Conservation (phyloP, 2,113 vertebrate species). For the Xyliphius kryptos region DNA sequence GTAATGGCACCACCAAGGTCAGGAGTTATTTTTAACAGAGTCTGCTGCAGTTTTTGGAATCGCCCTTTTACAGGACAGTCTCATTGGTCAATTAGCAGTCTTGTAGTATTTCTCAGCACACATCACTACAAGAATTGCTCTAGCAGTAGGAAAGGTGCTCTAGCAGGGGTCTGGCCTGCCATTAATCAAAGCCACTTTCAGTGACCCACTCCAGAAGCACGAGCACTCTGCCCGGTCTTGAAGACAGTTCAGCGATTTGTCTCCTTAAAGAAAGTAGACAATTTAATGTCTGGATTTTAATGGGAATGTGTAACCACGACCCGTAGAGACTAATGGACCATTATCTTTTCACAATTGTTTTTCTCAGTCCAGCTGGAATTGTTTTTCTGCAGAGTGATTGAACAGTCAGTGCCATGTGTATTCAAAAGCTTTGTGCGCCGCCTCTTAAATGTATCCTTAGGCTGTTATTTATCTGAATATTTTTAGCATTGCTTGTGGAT, state of each 20-base stretch:
- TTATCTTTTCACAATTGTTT: slow-evolving; percentile 42
- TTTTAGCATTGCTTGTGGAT: slow-evolving; percentile 8
- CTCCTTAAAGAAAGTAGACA: slow-evolving; percentile 52
- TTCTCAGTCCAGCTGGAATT: slow-evolving; percentile 33
- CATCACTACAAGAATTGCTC: slow-evolving; percentile 44
- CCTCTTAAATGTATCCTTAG: slow-evolving; percentile 7
- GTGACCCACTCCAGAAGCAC: slow-evolving; percentile 71
- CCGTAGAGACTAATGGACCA: slow-evolving; percentile 42
- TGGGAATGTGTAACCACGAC: slow-evolving; percentile 40
- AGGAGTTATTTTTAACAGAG: no score
- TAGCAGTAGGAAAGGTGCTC: slow-evolving; percentile 46
- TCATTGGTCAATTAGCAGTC: slow-evolving; percentile 40
- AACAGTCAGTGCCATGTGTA: slow-evolving; percentile 23
- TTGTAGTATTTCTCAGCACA: slow-evolving; percentile 36
- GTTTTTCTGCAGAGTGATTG: slow-evolving; percentile 33
- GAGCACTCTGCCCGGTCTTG: slow-evolving; percentile 64
- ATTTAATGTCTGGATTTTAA: slow-evolving; percentile 46
- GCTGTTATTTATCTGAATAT: slow-evolving; percentile 21
- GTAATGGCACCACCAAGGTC: no score
- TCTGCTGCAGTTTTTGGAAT: no score
- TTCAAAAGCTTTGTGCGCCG: slow-evolving; percentile 19
- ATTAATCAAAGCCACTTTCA: slow-evolving; percentile 78
- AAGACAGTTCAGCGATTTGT: no score
- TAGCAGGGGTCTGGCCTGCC: slow-evolving; percentile 56
- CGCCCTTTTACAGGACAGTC: no score